Evolutionary conservation across 1,140 invertebrate species (phyloP), one percentile per base, ranked within the genome.

Genomic region (Heliconius congener): DNA sequence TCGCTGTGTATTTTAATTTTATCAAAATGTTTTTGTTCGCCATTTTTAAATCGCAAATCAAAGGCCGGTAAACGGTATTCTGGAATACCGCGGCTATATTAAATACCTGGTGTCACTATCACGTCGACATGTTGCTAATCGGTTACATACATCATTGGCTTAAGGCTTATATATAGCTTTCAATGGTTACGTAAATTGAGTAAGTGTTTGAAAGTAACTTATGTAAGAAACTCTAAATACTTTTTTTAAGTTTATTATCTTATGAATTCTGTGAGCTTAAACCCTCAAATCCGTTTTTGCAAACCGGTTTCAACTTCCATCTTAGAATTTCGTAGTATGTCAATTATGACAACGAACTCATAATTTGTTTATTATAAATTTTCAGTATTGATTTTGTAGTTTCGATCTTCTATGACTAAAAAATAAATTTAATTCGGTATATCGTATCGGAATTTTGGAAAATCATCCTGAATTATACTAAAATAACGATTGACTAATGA

Each of bases 1-100:
- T 78, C 70, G 78, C 72, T 76, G 73, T 78, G 39, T 77, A 81
- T 81, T 80, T 81, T 82, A 73, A 81, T 81, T 80, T 81, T 82
- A 73, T 81, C 72, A 46, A 52, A 78, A 82, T 74, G 72, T 72
- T 74, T 81, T 82, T 78, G 60, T 75, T 75, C 73, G 66, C 66
- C 72, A 42, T 81, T 81, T 46, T 81, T 78, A 78, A 80, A 81
- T 78, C 76, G 46, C 73, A 66, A 75, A 78, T 81, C 66, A 66
- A 60, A 27, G 27, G n/a, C 50, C 73, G 23, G 23, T 23, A 23
- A 81, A 76, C 72, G 70, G 77, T 81, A 81, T 80, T 82, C 74
- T 79, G 75, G 71, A 82, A 82, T 60, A 79, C 73, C 78, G 77
- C 13, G 30, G 81, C 52, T 79, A 74, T 77, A 82, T 81, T 77